These are phyloP conservation scores for Emydura subglobosa DNA, from an alignment of 2,113 vertebrate species.

Conservation along the genomic window DNA sequence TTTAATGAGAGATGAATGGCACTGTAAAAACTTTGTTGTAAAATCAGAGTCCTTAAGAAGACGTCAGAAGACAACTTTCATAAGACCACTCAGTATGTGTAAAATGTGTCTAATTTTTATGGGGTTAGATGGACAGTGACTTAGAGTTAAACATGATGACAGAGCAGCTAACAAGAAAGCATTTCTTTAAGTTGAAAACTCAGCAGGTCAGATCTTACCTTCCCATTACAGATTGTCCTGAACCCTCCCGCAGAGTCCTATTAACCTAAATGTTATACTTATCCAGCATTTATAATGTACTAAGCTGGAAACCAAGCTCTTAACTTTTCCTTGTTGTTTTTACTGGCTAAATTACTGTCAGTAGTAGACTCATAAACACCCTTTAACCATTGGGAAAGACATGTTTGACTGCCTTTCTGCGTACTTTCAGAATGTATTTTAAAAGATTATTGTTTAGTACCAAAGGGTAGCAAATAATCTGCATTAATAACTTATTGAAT, in stretches of 20 bases:
- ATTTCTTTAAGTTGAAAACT: not conserved
- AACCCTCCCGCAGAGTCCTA: constrained; percentile 1
- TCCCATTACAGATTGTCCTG: not conserved
- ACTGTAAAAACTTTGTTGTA: not conserved
- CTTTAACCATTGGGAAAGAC: not conserved
- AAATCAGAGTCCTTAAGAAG: not conserved
- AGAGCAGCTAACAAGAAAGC: not conserved
- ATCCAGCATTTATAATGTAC: constrained; percentile 4
- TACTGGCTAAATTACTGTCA: not conserved
- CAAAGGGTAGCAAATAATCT: not conserved
- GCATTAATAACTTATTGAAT: not conserved
- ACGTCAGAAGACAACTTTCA: not conserved
- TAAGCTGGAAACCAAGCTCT: not conserved
- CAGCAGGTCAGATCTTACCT: constrained; percentile 15
- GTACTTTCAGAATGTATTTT: not conserved
- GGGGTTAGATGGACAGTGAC: constrained; percentile 13
- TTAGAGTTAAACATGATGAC: not conserved
- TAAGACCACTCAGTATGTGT: not conserved
- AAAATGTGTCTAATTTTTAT: constrained; percentile 12
- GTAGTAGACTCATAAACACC: not conserved
- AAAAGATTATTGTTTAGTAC: not conserved
- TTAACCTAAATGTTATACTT: constrained; percentile 42
- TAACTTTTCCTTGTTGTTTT: constrained; percentile 7
- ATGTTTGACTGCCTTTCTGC: not conserved
- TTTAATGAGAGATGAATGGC: not conserved